Conservation (phyloP, 2,797 vertebrate genomes). For the Coregonus sp. region DNA sequence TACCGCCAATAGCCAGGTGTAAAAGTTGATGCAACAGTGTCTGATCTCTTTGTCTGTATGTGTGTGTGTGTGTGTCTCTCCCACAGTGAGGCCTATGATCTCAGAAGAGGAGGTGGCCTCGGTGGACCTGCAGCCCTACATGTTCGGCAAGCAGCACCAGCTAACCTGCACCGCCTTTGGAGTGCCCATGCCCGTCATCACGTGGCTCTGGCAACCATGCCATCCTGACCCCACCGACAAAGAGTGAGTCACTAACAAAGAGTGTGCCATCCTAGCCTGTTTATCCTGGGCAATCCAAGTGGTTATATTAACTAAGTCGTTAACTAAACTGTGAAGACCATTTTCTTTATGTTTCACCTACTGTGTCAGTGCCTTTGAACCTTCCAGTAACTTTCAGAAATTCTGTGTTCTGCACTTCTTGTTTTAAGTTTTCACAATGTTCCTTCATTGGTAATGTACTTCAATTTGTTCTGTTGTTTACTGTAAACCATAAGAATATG, state of each 20-base stretch:
- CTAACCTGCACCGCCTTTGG: conserved; percentile 83
- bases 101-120: conserved; percentile 76
- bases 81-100: conserved; percentile 85
- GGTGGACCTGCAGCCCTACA: conserved; percentile 62
- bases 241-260: conserved; percentile 63
- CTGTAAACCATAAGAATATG: background rate
- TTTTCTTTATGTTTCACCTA: background rate
- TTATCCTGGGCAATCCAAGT: too few species aligned
- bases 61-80: conserved; percentile 2
- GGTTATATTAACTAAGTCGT: background rate
- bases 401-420: background rate
- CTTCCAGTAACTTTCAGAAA: background rate
- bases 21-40: conserved; percentile 25
- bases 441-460: background rate
- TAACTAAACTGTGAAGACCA: background rate
- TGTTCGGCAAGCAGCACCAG: conserved; percentile 65
- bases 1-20: conserved; percentile 25
- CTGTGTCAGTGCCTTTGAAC: background rate
- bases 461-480: background rate
- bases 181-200: conserved; percentile 74
- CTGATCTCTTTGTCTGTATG: background rate
- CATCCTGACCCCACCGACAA: conserved; percentile 25
- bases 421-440: background rate
- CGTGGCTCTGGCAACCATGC: conserved; percentile 83
- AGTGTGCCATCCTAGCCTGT: too few species aligned